Evolutionary conservation across 2,888 invertebrate species (phyloP).

Genomic region (Patella pellucida): DNA sequence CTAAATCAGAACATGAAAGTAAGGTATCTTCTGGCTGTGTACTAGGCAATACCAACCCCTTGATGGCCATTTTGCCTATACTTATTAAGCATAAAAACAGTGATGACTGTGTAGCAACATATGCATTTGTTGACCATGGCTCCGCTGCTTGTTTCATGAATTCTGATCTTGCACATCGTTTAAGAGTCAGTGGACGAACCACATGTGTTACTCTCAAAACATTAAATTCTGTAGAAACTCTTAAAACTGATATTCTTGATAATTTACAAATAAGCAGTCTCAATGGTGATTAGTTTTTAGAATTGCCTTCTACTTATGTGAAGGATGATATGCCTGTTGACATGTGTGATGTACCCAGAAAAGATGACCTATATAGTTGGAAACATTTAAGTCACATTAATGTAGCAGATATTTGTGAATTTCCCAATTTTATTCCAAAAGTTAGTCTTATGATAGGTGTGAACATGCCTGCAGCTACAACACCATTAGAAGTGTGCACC

Average conservation of each 20-base stretch:
- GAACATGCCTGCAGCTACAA: conserved; percentile 6
- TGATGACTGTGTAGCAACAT: neutral
- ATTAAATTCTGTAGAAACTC: neutral
- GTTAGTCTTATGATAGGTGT: conserved; percentile 13
- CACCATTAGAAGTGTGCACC: neutral
- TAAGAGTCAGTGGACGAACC: neutral
- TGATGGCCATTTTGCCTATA: neutral
- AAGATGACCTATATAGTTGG: conserved; percentile 10
- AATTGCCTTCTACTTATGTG: neutral
- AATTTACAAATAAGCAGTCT: neutral
- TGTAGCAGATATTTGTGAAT: neutral
- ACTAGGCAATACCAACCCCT: neutral
- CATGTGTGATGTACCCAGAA: neutral
- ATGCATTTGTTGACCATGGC: neutral
- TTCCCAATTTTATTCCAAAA: neutral
- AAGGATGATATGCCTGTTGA: neutral
- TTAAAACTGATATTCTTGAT: conserved; percentile 3
- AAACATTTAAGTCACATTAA: conserved; percentile 1
- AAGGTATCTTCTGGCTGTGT: neutral
- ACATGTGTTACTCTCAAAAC: neutral
- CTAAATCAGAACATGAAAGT: neutral
- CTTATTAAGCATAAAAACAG: neutral
- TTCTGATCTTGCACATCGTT: neutral
- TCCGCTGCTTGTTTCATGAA: neutral
- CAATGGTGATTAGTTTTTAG: conserved; percentile 1